Percentiles rank a stretch among this genome's conserved stretches.
These are phyloP conservation scores for Micromesistius poutassou DNA, from an alignment of 2,797 vertebrate species.

Conservation along the genomic window DNA sequence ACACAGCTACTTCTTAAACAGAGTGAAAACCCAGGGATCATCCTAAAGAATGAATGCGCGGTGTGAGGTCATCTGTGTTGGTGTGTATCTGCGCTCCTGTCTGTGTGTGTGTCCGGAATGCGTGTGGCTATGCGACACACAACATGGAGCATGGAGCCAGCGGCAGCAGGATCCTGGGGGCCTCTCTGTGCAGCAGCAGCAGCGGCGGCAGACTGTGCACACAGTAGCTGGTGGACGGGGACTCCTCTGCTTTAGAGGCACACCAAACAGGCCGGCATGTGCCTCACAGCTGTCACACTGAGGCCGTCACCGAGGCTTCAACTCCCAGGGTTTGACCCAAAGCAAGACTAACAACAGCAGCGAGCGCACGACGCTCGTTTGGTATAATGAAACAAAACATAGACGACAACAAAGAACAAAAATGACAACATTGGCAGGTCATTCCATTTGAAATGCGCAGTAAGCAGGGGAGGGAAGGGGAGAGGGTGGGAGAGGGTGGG, in stretches of 20 bases:
- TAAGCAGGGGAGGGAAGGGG: conserved; percentile 45
- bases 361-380: not conserved
- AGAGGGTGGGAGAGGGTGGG: not conserved
- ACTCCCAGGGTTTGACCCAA: not conserved
- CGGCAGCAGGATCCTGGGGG: not conserved
- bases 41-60: no score
- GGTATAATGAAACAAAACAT: not conserved
- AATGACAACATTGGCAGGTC: not conserved
- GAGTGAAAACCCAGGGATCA: no score
- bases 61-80: no score
- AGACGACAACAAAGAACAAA: no score
- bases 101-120: not conserved
- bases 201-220: not conserved
- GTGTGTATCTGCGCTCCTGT: not conserved
- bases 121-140: not conserved
- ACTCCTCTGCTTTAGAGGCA: not conserved
- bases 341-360: not conserved
- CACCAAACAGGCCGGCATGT: not conserved
- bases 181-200: not conserved
- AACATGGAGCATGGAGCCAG: not conserved
- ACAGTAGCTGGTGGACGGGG: not conserved
- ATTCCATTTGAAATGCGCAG: conserved; percentile 34
- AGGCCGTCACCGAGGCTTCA: not conserved
- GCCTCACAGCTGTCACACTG: not conserved
- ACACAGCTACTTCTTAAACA: not conserved